These are phyloP conservation scores for Dromas ardeola DNA, from an alignment of 2,113 vertebrate genomes.

Conservation along the genomic window DNA sequence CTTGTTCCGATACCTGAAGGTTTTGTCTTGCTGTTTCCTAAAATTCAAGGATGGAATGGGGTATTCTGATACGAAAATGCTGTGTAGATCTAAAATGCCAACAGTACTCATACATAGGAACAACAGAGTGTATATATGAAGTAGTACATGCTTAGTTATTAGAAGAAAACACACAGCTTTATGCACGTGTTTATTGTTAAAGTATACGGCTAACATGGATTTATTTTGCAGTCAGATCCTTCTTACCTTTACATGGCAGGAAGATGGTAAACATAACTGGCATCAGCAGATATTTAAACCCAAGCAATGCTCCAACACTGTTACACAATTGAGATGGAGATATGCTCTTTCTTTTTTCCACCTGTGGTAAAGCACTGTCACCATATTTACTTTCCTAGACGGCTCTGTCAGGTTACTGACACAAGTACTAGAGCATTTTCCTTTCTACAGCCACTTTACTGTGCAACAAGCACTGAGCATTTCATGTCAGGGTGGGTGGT, in stretches of 20 bases:
- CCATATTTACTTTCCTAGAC: background rate
- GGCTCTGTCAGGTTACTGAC: background rate
- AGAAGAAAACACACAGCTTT: background rate
- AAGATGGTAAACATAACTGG: background rate
- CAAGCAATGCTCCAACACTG: background rate
- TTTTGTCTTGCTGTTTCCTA: background rate
- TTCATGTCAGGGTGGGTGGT: background rate
- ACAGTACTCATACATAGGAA: fast-evolving
- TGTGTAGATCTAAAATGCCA: background rate
- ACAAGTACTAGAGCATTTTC: background rate
- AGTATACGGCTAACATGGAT: fast-evolving
- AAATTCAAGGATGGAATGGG: background rate
- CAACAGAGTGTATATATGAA: too few relatives aligned
- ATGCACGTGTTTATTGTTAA: background rate
- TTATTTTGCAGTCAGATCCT: background rate
- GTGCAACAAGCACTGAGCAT: background rate
- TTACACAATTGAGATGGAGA: background rate
- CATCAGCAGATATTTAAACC: background rate
- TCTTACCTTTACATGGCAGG: background rate
- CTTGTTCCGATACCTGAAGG: background rate
- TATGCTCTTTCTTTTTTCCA: background rate
- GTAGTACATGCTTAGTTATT: background rate
- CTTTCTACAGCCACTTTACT: background rate
- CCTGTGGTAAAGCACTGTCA: background rate
- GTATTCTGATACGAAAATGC: background rate